Conservation (phyloP, 1,140 invertebrate genomes). For the Drosophila bipectinata region DNA sequence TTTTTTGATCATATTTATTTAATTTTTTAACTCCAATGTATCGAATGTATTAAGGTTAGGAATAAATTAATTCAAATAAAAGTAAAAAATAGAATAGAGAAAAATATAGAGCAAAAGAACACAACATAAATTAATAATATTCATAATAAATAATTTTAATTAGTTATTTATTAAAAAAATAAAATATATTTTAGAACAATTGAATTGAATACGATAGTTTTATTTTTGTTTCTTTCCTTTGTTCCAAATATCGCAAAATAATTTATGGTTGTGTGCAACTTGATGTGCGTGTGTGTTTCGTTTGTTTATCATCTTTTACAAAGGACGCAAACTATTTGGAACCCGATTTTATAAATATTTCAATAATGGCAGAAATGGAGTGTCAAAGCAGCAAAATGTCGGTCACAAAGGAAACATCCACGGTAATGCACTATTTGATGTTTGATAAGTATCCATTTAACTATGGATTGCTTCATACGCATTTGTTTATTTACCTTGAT, state of each 20-base stretch:
- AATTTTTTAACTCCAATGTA: too few relatives aligned
- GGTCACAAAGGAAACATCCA: constrained; percentile 17
- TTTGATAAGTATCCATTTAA: background rate
- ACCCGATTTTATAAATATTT: background rate
- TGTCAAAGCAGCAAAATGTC: constrained; percentile 38
- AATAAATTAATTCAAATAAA: too few relatives aligned
- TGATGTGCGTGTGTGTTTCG: background rate
- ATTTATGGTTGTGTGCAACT: background rate
- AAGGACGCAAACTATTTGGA: constrained; percentile 14
- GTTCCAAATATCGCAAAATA: background rate
- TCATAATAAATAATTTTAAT: too few relatives aligned
- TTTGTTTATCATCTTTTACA: constrained; percentile 5
- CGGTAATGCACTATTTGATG: background rate
- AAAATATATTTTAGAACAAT: background rate
- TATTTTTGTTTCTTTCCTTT: background rate
- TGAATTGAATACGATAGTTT: background rate
- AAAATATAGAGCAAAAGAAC: too few relatives aligned
- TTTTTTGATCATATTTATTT: too few relatives aligned
- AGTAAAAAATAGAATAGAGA: too few relatives aligned
- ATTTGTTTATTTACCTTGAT: background rate
- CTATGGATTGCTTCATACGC: background rate
- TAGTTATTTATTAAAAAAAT: background rate
- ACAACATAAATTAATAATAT: too few relatives aligned
- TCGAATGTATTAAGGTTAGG: too few relatives aligned
- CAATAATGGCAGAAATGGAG: constrained; percentile 37